These are phyloP conservation scores for Lytechinus pictus DNA, from an alignment of 35 echinoderm and acorn worm genomes.

Conservation along the genomic window DNA sequence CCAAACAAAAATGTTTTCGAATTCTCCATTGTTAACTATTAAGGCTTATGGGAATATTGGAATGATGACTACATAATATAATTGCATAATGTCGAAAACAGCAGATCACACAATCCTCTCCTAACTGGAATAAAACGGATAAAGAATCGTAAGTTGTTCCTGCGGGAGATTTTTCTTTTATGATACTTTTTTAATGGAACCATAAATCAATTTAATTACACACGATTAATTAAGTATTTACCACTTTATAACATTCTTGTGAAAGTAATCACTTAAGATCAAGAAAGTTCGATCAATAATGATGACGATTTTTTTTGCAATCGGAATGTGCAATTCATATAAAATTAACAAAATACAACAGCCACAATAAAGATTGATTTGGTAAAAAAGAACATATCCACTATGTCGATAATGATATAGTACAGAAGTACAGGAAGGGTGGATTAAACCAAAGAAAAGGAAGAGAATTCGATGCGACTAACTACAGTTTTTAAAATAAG, in stretches of 20 bases:
- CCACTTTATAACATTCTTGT: background rate
- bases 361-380: slow-evolving; percentile 32
- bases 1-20: background rate
- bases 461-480: slow-evolving; percentile 21
- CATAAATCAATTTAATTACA: background rate
- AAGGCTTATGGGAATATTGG: background rate
- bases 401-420: slow-evolving; percentile 37
- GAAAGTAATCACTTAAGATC: background rate
- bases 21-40: background rate
- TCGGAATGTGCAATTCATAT: slow-evolving; percentile 42
- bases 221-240: background rate
- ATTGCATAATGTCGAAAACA: background rate
- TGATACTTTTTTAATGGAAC: background rate
- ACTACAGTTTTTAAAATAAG: background rate
- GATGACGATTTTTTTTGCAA: background rate
- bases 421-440: slow-evolving; percentile 45
- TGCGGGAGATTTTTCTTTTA: background rate
- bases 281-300: background rate
- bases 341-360: slow-evolving; percentile 45
- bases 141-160: background rate
- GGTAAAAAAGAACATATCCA: slow-evolving; percentile 31
- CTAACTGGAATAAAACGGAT: background rate
- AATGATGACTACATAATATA: background rate
- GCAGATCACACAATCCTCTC: background rate
- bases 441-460: background rate